Evolutionary conservation across 2,797 vertebrate species (phyloP), one percentile per base, ranked within the genome.

Genomic region (Phrynocephalus vlangalii): DNA sequence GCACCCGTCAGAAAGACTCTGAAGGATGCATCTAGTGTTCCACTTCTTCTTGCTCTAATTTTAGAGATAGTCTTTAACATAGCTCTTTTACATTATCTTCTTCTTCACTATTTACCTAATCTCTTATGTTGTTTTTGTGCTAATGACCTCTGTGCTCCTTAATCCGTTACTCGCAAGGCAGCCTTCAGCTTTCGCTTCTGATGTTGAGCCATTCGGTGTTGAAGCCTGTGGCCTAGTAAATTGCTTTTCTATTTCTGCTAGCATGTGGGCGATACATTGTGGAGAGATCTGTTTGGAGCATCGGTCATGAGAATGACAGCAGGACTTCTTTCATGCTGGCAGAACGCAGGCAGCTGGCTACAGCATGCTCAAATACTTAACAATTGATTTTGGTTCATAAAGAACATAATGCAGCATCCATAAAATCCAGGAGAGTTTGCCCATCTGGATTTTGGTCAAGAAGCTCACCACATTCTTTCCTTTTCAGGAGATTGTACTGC

Each of bases 401-500:
- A 26, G 28, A 6, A 33, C 22, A 9, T 5, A 30, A 63, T 63
- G 60, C 60, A 9, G 56, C 11, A 33, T 6, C 5, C 7, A 20
- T 1, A 5, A 0, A 38, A 73, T 60, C 48, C 26, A 15, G 63
- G 44, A 52, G 3, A 68, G 38, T 2, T 48, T 11, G 28, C 10
- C 38, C n/a, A 72, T 7, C 28, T 33, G 33, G 28, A 18, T 86
- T 38, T 71, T 15, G 30, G 48, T 16, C n/a, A 13, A 70, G 24
- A 3, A 33, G 13, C 1, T 1, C 4, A 30, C 18, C 30, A 56
- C 44, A 6, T 30, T 66, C 1, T 63, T 60, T 50, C 44, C 7
- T 13, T 67, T 18, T 3, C 68, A 99, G 98, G 98, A 60, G 94
- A 96, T 1, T 99, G 98, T 67, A 92, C 95, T 8, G 96, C 97